Conservation (phyloP, 1,140 invertebrate species). For the Drosophila albomicans region DNA sequence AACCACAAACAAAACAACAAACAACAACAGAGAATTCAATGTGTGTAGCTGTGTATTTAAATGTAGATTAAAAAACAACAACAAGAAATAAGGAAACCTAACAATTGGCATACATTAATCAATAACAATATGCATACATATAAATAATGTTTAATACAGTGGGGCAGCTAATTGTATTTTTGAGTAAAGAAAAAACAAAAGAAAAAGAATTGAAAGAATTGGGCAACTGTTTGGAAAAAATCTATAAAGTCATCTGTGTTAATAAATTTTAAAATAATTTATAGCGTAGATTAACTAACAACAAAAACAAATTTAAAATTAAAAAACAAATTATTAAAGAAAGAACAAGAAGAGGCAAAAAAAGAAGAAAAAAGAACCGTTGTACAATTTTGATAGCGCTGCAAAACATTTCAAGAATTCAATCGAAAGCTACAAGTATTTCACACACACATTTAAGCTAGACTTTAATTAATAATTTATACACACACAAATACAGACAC, state of each 20-base stretch:
- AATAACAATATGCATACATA: constrained; percentile 36
- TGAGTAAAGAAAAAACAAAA: constrained; percentile 33
- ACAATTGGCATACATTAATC: constrained; percentile 47
- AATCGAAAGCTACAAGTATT: constrained; percentile 44
- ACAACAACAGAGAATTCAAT: constrained; percentile 51
- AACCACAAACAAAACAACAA: constrained; percentile 30
- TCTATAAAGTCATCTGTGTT: constrained; percentile 85
- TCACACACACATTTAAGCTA: constrained; percentile 61
- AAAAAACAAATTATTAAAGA: constrained; percentile 42
- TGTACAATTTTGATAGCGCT: constrained; percentile 29
- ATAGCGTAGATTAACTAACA: constrained; percentile 74
- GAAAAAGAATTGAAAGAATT: constrained; percentile 38
- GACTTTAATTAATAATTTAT: constrained; percentile 58
- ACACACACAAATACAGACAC: constrained; percentile 50
- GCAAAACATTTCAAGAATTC: constrained; percentile 10
- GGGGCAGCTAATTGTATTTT: constrained; percentile 56
- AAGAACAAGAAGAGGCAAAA: neutral
- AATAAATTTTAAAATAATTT: constrained; percentile 84
- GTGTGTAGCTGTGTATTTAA: constrained; percentile 65
- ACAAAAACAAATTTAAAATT: constrained; percentile 47
- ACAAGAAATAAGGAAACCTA: constrained; percentile 47
- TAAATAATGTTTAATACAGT: constrained; percentile 27
- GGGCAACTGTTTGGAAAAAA: constrained; percentile 73
- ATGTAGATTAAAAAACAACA: constrained; percentile 46
- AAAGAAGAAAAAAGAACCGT: constrained; percentile 8